A percentile compares a stretch with the other conserved stretches of the same genome.
Evolutionary conservation across 2,113 vertebrate species (phyloP).

Genomic region (Austrofundulus limnaeus): DNA sequence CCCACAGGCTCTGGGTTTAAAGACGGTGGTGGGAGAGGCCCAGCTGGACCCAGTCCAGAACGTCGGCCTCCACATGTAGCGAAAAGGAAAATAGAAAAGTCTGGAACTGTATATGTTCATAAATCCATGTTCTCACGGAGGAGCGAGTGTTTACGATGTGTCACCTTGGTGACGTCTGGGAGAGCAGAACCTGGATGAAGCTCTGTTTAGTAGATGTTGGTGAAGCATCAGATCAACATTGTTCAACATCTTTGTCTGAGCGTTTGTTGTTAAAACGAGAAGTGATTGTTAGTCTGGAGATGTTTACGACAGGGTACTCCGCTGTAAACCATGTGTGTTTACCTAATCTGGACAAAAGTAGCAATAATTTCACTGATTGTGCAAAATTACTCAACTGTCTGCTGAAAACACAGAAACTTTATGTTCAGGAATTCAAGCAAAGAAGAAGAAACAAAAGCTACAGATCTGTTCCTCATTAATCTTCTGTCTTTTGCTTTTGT

Average conservation of each 20-base stretch:
- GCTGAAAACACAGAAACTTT: background rate
- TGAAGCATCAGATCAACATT: slow-evolving; percentile 34
- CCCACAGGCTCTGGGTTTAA: slow-evolving; percentile 35
- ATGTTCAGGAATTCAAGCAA: background rate
- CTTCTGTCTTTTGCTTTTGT: slow-evolving; percentile 14
- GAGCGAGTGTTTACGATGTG: slow-evolving; percentile 12
- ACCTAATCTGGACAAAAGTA: slow-evolving; percentile 16
- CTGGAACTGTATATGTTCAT: slow-evolving; percentile 3
- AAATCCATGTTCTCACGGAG: background rate
- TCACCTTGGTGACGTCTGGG: slow-evolving; percentile 17
- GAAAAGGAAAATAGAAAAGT: slow-evolving; percentile 37
- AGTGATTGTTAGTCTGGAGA: slow-evolving; percentile 32
- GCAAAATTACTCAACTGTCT: slow-evolving; percentile 12
- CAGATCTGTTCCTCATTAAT: slow-evolving; percentile 35
- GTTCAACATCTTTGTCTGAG: slow-evolving; percentile 38
- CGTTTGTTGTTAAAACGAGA: slow-evolving; percentile 32
- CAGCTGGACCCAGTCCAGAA: slow-evolving; percentile 56
- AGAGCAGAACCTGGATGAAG: slow-evolving; percentile 29
- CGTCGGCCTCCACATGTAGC: slow-evolving; percentile 19
- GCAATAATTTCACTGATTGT: slow-evolving; percentile 8
- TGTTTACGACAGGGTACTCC: slow-evolving; percentile 52
- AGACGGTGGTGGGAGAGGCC: slow-evolving; percentile 32
- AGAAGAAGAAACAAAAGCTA: background rate
- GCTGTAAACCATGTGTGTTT: slow-evolving; percentile 41
- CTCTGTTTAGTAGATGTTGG: slow-evolving; percentile 5